Base-by-base conservation (phyloP, 2,113 vertebrate genomes). In the Lepus timidus region DNA sequence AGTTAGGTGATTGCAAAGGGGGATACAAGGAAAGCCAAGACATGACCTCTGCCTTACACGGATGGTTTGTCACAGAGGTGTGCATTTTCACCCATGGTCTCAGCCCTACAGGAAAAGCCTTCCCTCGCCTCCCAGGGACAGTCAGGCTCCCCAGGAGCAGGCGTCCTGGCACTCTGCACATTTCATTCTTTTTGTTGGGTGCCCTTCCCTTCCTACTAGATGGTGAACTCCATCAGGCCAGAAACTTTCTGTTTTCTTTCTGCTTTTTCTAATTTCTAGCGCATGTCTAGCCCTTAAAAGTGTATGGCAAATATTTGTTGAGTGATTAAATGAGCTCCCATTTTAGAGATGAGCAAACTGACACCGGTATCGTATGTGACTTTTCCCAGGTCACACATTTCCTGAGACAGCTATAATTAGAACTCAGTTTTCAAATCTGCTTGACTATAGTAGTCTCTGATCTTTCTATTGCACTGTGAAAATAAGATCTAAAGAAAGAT, bases 391-490 rank as follows among this genome's bases (percentile, higher is more conserved):
- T 70, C 49, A 64, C 29, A 55, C 1, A 14, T 74, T 88, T 95
- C 85, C 92, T 84, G 9, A 65, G 85, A 49, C 19, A 39, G 20
- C 62, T 78, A 7, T 6, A 80, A 79, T 52, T 49, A 71, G 44
- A 87, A 73, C 4, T 86, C 25, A 17, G 11, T 61, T 68, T 65
- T 96, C 23, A 7, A 23, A 52, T 76, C 33, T 67, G 44, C 9
- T 33, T 22, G 2, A 9, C 17, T 17, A 0, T 1, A 36, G 39
- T 44, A 4, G 9, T n/a, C 9, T 64, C n/a, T 0, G 0, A 23
- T 90, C 27, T 79, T 86, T 84, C 55, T 93, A 27, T 14, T 44
- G 12, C 1, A 27, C 29, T 75, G 7, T 90, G 85, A 86, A 75
- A 78, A 65, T 31, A 70, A 71, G 70, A 39, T 75, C 52, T 44